phyloP scores from a whole-genome alignment of 2,888 invertebrate species.

The Notocelia uddmanniana region DNA sequence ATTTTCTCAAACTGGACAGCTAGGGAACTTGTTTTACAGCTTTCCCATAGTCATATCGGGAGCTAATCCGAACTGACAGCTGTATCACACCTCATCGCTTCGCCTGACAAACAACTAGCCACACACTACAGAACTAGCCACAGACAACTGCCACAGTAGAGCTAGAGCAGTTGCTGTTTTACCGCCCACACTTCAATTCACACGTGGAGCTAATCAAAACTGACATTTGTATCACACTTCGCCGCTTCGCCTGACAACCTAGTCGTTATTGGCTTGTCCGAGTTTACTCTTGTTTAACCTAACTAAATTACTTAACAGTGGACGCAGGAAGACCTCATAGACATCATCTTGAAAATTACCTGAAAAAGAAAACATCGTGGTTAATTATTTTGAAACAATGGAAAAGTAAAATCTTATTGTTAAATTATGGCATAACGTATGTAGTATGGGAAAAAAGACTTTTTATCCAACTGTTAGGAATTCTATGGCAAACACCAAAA shows the following conservation, averaged over 20 bases:
- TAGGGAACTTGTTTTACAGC: too few species aligned
- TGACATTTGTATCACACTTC: too few species aligned
- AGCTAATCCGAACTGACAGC: constrained; percentile 13
- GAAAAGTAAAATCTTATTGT: too few species aligned
- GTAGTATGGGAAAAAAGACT: too few species aligned
- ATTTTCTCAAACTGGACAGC: too few species aligned
- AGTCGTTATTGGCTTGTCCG: too few species aligned
- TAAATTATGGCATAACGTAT: too few species aligned
- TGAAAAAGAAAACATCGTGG: not conserved
- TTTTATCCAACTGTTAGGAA: too few species aligned
- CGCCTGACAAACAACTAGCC: constrained; percentile 14
- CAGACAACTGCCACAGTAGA: not conserved
- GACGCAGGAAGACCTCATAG: not conserved
- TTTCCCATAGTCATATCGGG: too few species aligned
- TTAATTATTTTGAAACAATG: not conserved
- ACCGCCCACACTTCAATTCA: not conserved
- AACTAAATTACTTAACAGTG: not conserved
- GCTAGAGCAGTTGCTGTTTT: not conserved
- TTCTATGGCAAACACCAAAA: not conserved
- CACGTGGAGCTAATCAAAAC: too few species aligned
- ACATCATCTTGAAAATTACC: not conserved
- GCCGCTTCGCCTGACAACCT: too few species aligned
- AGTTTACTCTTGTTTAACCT: too few species aligned
- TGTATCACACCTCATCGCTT: constrained; percentile 20
- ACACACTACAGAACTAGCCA: constrained; percentile 9